Evolutionary conservation across 2,888 invertebrate genomes (phyloP), one percentile per base, ranked within the genome.

Genomic region (Ecliptopera silaceata): DNA sequence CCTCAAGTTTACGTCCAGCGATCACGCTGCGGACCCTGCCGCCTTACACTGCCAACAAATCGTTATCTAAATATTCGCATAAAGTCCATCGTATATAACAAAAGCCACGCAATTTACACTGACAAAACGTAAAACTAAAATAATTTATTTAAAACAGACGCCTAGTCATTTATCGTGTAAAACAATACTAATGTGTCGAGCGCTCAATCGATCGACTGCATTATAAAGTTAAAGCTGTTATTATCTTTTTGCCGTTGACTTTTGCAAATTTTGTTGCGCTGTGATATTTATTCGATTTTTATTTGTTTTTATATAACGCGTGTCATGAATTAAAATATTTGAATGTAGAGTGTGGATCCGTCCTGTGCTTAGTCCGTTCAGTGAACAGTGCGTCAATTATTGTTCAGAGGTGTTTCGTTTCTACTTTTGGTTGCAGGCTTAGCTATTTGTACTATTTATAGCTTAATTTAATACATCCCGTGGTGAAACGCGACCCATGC

Each of bases 401-500:
- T 75, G 69, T 73, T 67, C 63, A 73, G 77, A 86, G 84, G 86
- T 84, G 87, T 88, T 87, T 80, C 72, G 72, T 82, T 80, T 74
- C 74, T 79, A 79, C 69, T 74, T 83, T 89, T 80, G 70, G 79
- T 90, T 89, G 84, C 87, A 76, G 82, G 85, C 86, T 85, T 77
- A 71, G 79, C 81, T 64, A 71, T 77, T 82, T 72, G 61, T 78
- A 73, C 80, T 69, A 69, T 59, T 75, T 82, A 74, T 78, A 70
- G 73, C 74, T 80, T 80, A 60, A 70, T 83, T 84, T 82, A 73
- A 79, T 82, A 85, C 26, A 79, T 75, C 68, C 77, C 82, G 89
- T 84, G 88, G 80, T 74, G 86, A 88, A 88, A 76, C 88, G 86
- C 88, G 87, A 90, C 87, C 90, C 88, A 91, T 91, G 90, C 90